Evolutionary conservation across 2,797 vertebrate genomes (phyloP), one percentile per base, ranked within the genome.

Genomic region (Ceryle rudis): DNA sequence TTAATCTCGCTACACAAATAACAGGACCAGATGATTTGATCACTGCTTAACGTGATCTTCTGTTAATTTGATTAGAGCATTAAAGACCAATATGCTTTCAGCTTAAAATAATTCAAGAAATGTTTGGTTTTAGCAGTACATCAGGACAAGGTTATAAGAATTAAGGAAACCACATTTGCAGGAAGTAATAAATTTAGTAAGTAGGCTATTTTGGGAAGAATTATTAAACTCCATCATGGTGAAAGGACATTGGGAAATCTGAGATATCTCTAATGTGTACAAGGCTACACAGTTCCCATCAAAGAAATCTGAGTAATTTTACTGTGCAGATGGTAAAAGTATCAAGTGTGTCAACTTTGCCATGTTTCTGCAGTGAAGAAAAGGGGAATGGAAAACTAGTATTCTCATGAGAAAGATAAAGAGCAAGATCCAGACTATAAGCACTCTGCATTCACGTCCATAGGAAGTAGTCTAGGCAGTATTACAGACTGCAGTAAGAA

Each of bases 81-180:
- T 82, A 92, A 46, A 16, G 58, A 10, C 54, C 52, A 92, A 69
- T 78, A 81, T 65, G 20, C 94, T 95, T 95, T 86, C 75, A 86
- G 49, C 51, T 91, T 90, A 94, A 95, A 97, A 95, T 93, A 91
- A 82, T 87, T 86, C 62, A 86, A 85, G 74, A 89, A 78, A 44
- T 66, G 73, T 88, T 91, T 81, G 65, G 26, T 91, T 97, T 96
- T 93, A 54, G 0, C 49, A 81, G 58, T 75, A 78, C 31, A 51
- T 31, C 39, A 70, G 51, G 55, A 80, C 93, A 95, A 92, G 77
- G 70, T 93, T 95, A 94, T 81, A 81, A 93, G 72, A 92, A 86
- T 90, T 92, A 91, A 88, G 78, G 62, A 91, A 97, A 94, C 46
- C 14, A 51, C 70, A 90, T 84, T 94, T 91, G 73, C 41, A 70